phyloP scores from a whole-genome alignment of 2,888 invertebrate genomes.

The Shargacucullia verbasci region DNA sequence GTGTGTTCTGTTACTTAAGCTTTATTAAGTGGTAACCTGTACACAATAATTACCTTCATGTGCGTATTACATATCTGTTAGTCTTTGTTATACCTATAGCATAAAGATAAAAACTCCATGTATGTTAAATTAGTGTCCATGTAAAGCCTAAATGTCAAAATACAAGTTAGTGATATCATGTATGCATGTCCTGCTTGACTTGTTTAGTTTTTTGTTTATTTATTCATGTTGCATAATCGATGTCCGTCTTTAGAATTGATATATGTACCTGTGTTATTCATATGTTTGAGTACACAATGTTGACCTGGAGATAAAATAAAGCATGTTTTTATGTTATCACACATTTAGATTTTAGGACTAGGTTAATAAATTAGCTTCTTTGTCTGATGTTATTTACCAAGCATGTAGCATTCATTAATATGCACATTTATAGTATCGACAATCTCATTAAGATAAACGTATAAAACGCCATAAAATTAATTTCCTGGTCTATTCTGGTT shows the following conservation, averaged over 20 bases:
- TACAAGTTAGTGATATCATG: constrained; percentile 49
- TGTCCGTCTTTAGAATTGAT: constrained; percentile 13
- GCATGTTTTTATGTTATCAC: constrained; percentile 36
- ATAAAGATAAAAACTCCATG: constrained; percentile 13
- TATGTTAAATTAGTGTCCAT: constrained; percentile 12
- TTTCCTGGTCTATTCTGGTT: constrained; percentile 33
- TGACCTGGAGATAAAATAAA: constrained; percentile 32
- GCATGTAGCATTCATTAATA: constrained; percentile 23
- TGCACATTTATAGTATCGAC: constrained; percentile 27
- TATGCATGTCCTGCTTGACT: constrained; percentile 46
- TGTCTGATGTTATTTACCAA: constrained; percentile 22
- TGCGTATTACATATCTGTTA: constrained; percentile 36
- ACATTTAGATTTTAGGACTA: constrained; percentile 43
- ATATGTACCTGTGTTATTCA: constrained; percentile 18
- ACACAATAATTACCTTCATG: constrained; percentile 36
- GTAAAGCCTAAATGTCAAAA: constrained; percentile 27
- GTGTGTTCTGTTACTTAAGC: constrained; percentile 38
- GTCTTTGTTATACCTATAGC: constrained; percentile 26
- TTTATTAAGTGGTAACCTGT: constrained; percentile 28
- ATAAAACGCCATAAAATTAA: constrained; percentile 19
- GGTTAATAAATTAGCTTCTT: constrained; percentile 31
- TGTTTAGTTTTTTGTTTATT: constrained; percentile 39
- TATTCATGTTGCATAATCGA: constrained; percentile 31
- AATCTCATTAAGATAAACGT: constrained; percentile 29
- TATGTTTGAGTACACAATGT: constrained; percentile 21